Evolutionary conservation across 2,113 vertebrate genomes (phyloP).

Genomic region (Sigmodon hispidus): DNA sequence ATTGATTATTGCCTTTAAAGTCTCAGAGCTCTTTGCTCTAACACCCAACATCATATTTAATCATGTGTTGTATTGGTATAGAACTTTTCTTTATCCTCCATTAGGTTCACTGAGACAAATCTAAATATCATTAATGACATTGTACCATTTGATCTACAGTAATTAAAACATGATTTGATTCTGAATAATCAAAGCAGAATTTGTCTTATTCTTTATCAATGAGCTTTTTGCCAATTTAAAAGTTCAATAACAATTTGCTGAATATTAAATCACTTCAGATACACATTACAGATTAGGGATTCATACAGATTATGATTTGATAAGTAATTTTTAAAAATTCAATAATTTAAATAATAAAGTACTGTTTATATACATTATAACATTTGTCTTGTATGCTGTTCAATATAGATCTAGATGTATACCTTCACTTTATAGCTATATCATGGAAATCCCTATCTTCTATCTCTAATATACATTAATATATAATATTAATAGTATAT

Average conservation of each 20-base stretch:
- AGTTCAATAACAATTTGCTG: neutral
- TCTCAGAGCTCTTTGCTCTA: neutral
- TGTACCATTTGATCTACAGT: neutral
- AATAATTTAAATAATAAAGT: neutral
- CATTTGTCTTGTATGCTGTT: neutral
- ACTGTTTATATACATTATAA: neutral
- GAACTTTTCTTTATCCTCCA: neutral
- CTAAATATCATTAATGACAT: neutral
- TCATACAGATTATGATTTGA: neutral
- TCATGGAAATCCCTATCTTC: neutral
- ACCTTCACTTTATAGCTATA: neutral
- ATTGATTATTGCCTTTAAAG: slow-evolving; percentile 22
- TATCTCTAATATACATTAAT: neutral
- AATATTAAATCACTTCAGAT: neutral
- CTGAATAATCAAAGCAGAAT: neutral
- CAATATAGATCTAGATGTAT: neutral
- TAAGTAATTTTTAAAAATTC: neutral
- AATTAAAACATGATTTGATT: neutral
- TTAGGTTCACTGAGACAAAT: neutral
- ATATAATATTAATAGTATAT: neutral
- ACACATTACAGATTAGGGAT: neutral
- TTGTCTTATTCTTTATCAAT: neutral
- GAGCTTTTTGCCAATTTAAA: neutral
- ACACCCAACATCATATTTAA: neutral
- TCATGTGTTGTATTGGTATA: neutral